Evolutionary conservation across 92 coral and sea anemone genomes (phyloP).

Genomic region (Porites cylindrica): DNA sequence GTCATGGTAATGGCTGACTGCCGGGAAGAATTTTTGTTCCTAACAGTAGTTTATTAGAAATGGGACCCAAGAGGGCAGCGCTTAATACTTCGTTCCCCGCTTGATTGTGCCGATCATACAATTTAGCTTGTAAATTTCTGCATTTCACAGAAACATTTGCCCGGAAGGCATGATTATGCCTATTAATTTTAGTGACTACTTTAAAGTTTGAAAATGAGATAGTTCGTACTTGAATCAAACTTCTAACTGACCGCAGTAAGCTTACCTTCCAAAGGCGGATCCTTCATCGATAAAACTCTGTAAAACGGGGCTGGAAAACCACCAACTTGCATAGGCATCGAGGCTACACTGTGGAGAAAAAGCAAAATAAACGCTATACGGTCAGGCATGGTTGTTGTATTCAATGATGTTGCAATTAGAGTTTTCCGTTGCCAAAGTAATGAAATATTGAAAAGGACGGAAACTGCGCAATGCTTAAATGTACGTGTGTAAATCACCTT

Average conservation of each 20-base stretch:
- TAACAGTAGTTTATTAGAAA: too few species aligned
- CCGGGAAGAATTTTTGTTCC: too few species aligned
- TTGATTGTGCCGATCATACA: too few species aligned
- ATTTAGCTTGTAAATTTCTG: too few species aligned
- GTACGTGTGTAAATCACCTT: neutral
- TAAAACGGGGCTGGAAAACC: conserved; percentile 21
- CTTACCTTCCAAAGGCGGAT: conserved; percentile 31
- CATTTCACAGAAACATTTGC: too few species aligned
- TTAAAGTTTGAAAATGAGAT: too few species aligned
- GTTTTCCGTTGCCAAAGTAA: neutral
- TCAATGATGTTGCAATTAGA: neutral
- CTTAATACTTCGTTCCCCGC: too few species aligned
- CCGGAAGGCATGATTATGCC: too few species aligned
- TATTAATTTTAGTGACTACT: too few species aligned
- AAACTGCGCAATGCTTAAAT: neutral
- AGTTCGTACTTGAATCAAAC: neutral
- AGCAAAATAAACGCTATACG: neutral
- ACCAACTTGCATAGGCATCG: neutral
- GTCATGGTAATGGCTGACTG: too few species aligned
- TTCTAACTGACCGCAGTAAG: neutral
- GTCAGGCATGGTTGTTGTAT: neutral
- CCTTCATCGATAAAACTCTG: neutral
- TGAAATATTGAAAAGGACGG: neutral
- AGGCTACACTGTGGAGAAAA: neutral
- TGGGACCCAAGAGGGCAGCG: too few species aligned